Percentiles rank a stretch among this genome's conserved stretches.
Evolutionary conservation across 2,113 vertebrate genomes (phyloP).

Genomic region (Octodon degus): DNA sequence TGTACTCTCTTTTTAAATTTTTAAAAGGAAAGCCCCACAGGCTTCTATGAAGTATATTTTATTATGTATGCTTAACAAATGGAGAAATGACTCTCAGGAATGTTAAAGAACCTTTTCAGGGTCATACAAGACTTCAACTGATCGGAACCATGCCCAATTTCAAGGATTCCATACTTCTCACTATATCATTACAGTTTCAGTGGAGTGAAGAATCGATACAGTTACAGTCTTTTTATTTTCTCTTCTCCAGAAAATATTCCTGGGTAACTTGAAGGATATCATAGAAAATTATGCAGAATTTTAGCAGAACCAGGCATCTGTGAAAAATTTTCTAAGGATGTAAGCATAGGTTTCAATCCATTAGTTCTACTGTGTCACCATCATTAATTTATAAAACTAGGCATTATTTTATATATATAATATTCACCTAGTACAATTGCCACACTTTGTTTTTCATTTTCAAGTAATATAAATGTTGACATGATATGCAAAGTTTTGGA

Average conservation of each 20-base stretch:
- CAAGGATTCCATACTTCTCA: not conserved
- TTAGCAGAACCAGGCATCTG: not conserved
- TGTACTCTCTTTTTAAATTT: no score
- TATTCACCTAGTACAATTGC: not conserved
- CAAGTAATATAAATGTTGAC: not conserved
- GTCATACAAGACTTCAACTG: not conserved
- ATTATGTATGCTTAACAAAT: not conserved
- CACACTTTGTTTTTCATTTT: not conserved
- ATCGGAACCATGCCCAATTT: not conserved
- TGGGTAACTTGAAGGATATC: not conserved
- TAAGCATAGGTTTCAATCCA: not conserved
- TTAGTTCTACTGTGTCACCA: not conserved
- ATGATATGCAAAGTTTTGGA: not conserved
- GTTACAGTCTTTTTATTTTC: not conserved
- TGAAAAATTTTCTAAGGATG: not conserved
- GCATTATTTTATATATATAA: not conserved
- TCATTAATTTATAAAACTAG: not conserved
- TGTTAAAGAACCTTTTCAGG: not conserved
- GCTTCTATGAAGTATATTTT: not conserved
- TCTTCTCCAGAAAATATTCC: not conserved
- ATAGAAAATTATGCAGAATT: not conserved
- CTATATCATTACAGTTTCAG: not conserved
- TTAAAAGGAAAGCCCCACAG: not conserved
- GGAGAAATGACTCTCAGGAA: not conserved
- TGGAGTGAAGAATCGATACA: not conserved